phyloP scores from a whole-genome alignment of 2,797 vertebrate genomes.

The Xiphophorus birchmanni region DNA sequence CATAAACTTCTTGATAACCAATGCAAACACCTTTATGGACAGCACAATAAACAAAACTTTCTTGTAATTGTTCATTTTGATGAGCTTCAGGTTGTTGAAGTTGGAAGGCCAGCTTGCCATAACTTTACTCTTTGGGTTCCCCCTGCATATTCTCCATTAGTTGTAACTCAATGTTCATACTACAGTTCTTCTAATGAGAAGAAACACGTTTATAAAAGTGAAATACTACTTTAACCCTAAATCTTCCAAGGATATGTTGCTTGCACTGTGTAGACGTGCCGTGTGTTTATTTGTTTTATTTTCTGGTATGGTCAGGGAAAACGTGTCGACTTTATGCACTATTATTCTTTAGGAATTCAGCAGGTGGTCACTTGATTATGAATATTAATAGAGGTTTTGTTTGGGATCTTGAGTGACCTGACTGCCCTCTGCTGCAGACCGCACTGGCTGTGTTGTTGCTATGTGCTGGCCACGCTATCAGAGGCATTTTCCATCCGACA shows the following conservation, averaged over 20 bases:
- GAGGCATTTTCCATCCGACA: conserved; percentile 40
- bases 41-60: no score
- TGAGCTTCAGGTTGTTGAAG: no score
- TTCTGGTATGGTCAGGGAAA: background rate
- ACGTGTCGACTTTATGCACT: conserved; percentile 8
- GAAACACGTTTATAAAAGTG: background rate
- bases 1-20: no score
- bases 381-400: conserved; percentile 65
- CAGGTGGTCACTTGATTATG: conserved; percentile 44
- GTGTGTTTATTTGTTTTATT: background rate
- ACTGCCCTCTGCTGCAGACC: conserved; percentile 9
- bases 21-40: no score
- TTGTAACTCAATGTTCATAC: no score
- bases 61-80: no score
- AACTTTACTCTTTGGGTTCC: no score
- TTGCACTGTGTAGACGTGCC: background rate
- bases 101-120: no score
- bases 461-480: conserved; percentile 42
- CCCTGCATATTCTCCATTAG: no score
- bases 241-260: background rate
- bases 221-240: background rate
- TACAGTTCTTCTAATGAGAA: no score
- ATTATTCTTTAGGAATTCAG: conserved; percentile 47
- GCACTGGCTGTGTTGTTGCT: conserved; percentile 14
- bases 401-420: conserved; percentile 39